Conservation (phyloP, 2,797 vertebrate genomes). For the Apogon hyalosoma region DNA sequence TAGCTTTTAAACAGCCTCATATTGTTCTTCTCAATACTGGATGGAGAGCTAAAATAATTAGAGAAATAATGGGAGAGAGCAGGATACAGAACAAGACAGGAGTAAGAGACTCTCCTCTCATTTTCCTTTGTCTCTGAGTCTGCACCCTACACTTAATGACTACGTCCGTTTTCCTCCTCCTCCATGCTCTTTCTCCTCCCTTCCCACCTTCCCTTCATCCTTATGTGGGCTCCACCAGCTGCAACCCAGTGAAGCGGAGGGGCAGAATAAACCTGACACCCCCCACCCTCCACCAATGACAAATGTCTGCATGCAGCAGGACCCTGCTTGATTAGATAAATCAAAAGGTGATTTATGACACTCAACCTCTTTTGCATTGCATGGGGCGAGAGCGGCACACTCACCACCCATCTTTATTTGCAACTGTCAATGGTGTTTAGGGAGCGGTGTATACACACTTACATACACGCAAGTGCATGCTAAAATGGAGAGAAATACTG, state of each 20-base stretch:
- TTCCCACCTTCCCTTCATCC: slow-evolving; percentile 56
- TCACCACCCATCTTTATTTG: slow-evolving; percentile 89
- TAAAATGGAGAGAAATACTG: slow-evolving; percentile 51
- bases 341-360: slow-evolving; percentile 91
- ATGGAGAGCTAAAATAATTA: slow-evolving; percentile 43
- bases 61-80: slow-evolving; percentile 37
- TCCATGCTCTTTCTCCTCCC: slow-evolving; percentile 36
- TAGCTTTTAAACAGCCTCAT: slow-evolving; percentile 28
- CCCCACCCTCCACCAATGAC: slow-evolving; percentile 77
- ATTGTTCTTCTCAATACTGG: slow-evolving; percentile 7
- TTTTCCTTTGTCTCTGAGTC: slow-evolving; percentile 75
- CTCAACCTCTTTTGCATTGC: slow-evolving; percentile 84
- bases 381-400: slow-evolving; percentile 72
- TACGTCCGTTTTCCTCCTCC: slow-evolving; percentile 68
- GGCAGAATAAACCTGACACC: slow-evolving; percentile 83
- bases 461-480: slow-evolving; percentile 46
- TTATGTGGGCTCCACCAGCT: slow-evolving; percentile 71
- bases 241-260: slow-evolving; percentile 77
- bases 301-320: slow-evolving; percentile 87
- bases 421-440: slow-evolving; percentile 85
- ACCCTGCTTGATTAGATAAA: slow-evolving; percentile 90
- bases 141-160: slow-evolving; percentile 88
- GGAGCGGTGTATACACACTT: slow-evolving; percentile 51
- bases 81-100: slow-evolving; percentile 42
- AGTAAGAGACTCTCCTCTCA: slow-evolving; percentile 44